phyloP scores from a whole-genome alignment of 1,140 invertebrate species.

The Lanistes nyassanus region DNA sequence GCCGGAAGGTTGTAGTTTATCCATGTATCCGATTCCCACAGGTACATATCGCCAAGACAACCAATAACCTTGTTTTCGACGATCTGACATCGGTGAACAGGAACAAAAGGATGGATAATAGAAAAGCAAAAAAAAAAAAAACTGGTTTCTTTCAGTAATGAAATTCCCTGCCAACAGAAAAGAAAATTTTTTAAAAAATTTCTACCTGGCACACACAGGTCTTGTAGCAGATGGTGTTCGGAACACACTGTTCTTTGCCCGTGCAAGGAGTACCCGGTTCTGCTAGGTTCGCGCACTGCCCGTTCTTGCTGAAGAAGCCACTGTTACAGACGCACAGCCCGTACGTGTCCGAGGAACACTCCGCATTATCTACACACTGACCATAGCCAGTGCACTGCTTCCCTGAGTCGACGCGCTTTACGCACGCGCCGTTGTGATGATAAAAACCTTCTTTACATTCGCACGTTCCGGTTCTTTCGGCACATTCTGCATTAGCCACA shows the following conservation, averaged over 20 bases:
- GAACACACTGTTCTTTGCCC: slow-evolving; percentile 28
- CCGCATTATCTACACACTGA: slow-evolving; percentile 21
- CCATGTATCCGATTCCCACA: too few species aligned
- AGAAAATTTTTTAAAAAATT: too few species aligned
- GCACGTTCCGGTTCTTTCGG: slow-evolving; percentile 9
- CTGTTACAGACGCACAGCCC: slow-evolving; percentile 26
- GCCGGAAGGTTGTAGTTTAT: too few species aligned
- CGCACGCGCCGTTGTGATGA: slow-evolving; percentile 17
- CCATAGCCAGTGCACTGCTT: slow-evolving; percentile 10
- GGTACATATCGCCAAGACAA: too few species aligned
- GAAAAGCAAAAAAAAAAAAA: too few species aligned
- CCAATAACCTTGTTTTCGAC: too few species aligned
- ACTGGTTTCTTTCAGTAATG: too few species aligned
- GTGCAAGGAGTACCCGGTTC: slow-evolving; percentile 24
- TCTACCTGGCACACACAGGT: slow-evolving; percentile 19
- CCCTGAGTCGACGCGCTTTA: slow-evolving; percentile 13
- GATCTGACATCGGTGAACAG: too few species aligned
- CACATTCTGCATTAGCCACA: slow-evolving; percentile 18
- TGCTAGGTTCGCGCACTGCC: slow-evolving; percentile 18
- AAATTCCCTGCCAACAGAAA: too few species aligned
- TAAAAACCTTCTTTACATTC: slow-evolving; percentile 25
- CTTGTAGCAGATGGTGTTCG: slow-evolving; percentile 24
- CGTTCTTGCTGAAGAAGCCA: slow-evolving; percentile 18
- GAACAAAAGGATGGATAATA: too few species aligned
- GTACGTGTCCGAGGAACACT: slow-evolving; percentile 14